These are phyloP conservation scores for Xyrauchen texanus DNA, from an alignment of 2,113 vertebrate species.

Conservation along the genomic window DNA sequence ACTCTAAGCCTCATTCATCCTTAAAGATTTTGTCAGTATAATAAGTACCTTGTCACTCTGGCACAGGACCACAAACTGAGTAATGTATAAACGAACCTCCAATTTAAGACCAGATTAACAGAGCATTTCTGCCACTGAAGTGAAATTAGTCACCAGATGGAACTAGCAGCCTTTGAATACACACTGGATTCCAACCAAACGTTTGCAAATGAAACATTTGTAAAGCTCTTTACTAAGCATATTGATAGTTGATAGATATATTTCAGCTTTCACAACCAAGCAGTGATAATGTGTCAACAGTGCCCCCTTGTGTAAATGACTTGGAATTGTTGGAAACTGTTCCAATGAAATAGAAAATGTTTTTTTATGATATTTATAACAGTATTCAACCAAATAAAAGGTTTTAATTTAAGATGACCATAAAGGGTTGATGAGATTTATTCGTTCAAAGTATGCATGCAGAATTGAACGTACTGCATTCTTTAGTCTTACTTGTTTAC, in stretches of 20 bases:
- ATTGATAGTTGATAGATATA: constrained; percentile 23
- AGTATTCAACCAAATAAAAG: neutral
- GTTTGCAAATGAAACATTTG: constrained; percentile 47
- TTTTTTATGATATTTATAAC: neutral
- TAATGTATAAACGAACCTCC: constrained; percentile 11
- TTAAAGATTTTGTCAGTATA: constrained; percentile 39
- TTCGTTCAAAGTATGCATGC: no score
- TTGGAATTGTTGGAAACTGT: neutral
- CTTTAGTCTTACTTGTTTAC: no score
- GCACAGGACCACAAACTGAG: neutral
- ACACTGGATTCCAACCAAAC: constrained; percentile 40
- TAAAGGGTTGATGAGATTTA: no score
- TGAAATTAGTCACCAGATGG: constrained; percentile 51
- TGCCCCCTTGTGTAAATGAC: constrained; percentile 48
- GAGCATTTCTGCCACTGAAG: constrained; percentile 33
- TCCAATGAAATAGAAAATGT: neutral
- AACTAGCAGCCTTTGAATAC: constrained; percentile 30
- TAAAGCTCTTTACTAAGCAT: constrained; percentile 35
- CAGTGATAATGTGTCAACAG: constrained; percentile 45
- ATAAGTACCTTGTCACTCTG: constrained; percentile 32
- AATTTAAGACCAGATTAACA: constrained; percentile 33
- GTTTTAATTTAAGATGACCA: no score
- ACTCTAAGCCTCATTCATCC: constrained; percentile 43
- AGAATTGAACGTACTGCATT: no score
- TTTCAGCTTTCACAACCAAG: neutral